Evolutionary conservation across 2,888 invertebrate species (phyloP).

Genomic region (Exocentrus adspersus): DNA sequence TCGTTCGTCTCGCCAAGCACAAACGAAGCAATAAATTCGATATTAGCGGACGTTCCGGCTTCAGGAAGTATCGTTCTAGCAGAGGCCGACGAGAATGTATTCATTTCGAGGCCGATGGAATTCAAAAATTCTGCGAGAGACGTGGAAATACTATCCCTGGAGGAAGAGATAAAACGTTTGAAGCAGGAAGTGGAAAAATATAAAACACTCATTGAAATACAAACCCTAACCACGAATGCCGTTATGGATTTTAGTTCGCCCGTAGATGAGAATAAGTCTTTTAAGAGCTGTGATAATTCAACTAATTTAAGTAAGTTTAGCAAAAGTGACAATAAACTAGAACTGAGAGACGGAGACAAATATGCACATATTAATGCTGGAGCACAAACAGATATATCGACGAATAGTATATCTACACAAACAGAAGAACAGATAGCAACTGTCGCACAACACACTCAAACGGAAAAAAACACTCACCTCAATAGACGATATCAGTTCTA

Average conservation of each 20-base stretch:
- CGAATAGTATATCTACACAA: conserved; percentile 31
- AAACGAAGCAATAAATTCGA: conserved; percentile 43
- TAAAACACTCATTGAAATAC: conserved; percentile 69
- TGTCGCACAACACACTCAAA: conserved; percentile 28
- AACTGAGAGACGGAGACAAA: conserved; percentile 10
- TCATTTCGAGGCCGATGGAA: conserved; percentile 35
- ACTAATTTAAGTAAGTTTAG: conserved; percentile 18
- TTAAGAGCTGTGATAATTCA: conserved; percentile 52
- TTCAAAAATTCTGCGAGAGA: conserved; percentile 57
- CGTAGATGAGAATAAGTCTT: conserved; percentile 53
- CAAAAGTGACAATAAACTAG: conserved; percentile 36
- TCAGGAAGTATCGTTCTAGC: neutral
- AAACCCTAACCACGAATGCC: conserved; percentile 66
- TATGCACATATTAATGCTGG: conserved; percentile 35
- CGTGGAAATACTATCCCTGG: conserved; percentile 57
- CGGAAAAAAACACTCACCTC: conserved; percentile 12
- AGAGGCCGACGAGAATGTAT: conserved; percentile 9
- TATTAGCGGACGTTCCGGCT: conserved; percentile 40
- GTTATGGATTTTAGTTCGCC: conserved; percentile 66
- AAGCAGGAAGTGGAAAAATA: conserved; percentile 70
- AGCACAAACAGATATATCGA: conserved; percentile 31
- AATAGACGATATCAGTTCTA: no score
- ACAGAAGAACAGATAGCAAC: conserved; percentile 32
- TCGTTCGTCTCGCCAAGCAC: conserved; percentile 46
- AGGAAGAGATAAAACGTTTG: conserved; percentile 67